Base-by-base conservation (phyloP, 1,140 invertebrate species). In the Sycobia sp. region DNA sequence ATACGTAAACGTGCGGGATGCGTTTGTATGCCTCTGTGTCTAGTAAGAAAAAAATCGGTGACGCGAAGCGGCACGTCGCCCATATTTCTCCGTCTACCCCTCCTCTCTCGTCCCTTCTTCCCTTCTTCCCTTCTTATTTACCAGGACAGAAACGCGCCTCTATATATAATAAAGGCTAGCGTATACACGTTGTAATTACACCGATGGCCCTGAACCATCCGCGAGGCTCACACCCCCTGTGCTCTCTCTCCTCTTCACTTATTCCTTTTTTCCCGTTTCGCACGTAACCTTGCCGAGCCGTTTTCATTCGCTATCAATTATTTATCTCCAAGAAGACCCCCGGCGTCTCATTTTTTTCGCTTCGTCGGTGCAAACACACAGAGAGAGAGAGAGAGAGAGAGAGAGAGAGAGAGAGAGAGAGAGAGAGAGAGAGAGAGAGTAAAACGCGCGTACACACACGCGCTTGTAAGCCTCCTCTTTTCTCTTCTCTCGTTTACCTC, bases 271-370 rank as follows among this genome's bases (percentile, higher is more conserved):
- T n/a, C n/a, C n/a, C n/a, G n/a, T n/a, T n/a, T 49, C 65, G 63
- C 65, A 58, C 39, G 43, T 66, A 64, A 65, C 63, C 57, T 66
- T 62, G 67, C 59, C 66, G 59, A 32, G 65, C 63, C 67, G 70
- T 69, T 70, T 72, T 69, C 70, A 70, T 67, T 67, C 63, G 49
- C 69, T 66, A 69, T 69, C 70, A 69, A 72, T 72, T 72, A 73
- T 71, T 68, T 56, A 62, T 66, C 56, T 57, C 62, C 41, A 53
- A 65, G 64, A 63, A 63, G 57, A 66, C 61, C 65, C 62, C 67
- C 62, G 56, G 49, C 55, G 60, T 58, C 56, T 29, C 41, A 53
- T 66, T n/a, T 54, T 16, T 10, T 53, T 25, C 34, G 34, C 22
- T 38, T 38, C 53, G 1, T 56, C 34, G n/a, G n/a, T n/a, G n/a